phyloP scores from a whole-genome alignment of 2,888 invertebrate genomes.

The Napeogenes sylphis region DNA sequence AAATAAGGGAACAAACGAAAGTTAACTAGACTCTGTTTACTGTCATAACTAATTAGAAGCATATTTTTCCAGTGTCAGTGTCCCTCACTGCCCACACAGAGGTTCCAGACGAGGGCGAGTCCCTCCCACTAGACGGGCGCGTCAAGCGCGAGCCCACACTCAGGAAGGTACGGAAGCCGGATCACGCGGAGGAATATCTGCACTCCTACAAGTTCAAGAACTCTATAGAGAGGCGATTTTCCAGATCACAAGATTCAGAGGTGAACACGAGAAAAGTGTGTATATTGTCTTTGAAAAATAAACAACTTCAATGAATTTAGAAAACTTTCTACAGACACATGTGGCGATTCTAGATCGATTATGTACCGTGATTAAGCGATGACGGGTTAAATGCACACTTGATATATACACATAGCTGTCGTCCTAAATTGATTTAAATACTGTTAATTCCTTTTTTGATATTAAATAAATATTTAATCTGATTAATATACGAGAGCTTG shows the following conservation, averaged over 20 bases:
- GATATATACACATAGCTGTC: too few species aligned
- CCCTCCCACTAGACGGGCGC: conserved; percentile 49
- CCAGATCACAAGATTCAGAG: conserved; percentile 75
- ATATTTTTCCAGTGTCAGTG: conserved; percentile 36
- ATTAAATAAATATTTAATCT: too few species aligned
- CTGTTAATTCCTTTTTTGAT: too few species aligned
- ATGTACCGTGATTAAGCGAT: too few species aligned
- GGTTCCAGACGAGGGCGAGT: conserved; percentile 39
- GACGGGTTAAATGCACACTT: too few species aligned
- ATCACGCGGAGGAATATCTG: conserved; percentile 69
- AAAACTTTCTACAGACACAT: too few species aligned
- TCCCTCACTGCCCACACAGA: conserved; percentile 33
- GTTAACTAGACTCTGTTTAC: neutral
- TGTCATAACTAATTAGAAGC: neutral
- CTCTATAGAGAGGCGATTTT: conserved; percentile 93
- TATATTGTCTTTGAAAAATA: neutral
- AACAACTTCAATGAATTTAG: neutral
- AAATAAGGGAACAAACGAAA: neutral
- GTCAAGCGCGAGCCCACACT: conserved; percentile 54
- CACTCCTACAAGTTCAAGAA: conserved; percentile 95
- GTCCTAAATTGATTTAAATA: too few species aligned
- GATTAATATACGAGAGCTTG: too few species aligned
- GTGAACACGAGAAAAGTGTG: conserved; percentile 35
- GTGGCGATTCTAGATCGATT: too few species aligned
- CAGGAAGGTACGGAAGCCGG: conserved; percentile 63